Evolutionary conservation across 2,797 vertebrate species (phyloP).

Genomic region (Fratercula arctica): DNA sequence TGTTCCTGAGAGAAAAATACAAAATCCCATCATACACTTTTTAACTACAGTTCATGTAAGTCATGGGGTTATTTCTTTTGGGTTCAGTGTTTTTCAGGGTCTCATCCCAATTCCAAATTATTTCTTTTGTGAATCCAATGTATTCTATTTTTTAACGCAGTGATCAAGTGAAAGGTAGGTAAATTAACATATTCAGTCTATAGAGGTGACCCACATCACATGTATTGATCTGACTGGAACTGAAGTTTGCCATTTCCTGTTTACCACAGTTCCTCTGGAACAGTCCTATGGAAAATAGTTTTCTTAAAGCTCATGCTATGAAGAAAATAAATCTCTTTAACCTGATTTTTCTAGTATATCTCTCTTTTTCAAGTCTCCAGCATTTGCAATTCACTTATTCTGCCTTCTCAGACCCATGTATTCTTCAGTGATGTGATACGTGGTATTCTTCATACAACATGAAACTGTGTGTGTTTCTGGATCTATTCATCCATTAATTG

Average conservation of each 20-base stretch:
- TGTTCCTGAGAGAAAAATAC: neutral
- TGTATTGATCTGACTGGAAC: neutral
- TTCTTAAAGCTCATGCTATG: neutral
- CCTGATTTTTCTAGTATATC: neutral
- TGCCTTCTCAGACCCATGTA: neutral
- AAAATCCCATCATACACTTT: rapidly evolving
- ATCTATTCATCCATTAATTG: neutral
- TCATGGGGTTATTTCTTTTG: neutral
- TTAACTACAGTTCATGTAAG: neutral
- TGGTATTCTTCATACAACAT: neutral
- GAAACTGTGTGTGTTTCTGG: neutral
- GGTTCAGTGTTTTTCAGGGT: neutral
- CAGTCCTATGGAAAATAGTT: neutral
- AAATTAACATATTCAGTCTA: no score
- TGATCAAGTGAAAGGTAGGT: neutral
- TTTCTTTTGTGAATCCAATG: neutral
- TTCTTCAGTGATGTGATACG: neutral
- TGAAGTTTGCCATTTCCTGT: neutral
- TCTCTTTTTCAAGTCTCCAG: neutral
- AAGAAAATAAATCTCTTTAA: neutral
- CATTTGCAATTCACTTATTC: neutral
- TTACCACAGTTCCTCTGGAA: neutral
- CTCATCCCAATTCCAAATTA: neutral
- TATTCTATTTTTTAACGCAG: neutral
- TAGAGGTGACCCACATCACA: neutral